These are phyloP conservation scores for Lamprologus lemairii DNA, from an alignment of 2,113 vertebrate genomes.

Conservation along the genomic window DNA sequence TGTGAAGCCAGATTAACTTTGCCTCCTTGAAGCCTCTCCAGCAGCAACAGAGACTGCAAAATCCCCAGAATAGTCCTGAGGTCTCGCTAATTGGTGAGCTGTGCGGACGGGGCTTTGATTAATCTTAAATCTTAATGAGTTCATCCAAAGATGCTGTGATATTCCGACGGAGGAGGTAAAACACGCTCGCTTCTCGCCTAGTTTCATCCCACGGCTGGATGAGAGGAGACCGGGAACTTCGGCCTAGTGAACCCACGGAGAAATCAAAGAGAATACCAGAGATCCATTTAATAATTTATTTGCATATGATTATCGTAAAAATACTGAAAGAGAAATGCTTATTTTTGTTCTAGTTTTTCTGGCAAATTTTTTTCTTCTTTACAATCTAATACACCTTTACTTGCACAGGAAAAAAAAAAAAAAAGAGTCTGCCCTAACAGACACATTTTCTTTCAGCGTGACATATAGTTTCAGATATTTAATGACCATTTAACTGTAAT, in stretches of 20 bases:
- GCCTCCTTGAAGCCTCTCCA: slow-evolving; percentile 54
- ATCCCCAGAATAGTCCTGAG: slow-evolving; percentile 39
- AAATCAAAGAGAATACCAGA: slow-evolving; percentile 69
- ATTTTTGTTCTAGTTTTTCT: slow-evolving; percentile 58
- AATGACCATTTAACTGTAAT: slow-evolving; percentile 30
- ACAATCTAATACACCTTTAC: slow-evolving; percentile 67
- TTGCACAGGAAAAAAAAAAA: slow-evolving; percentile 52
- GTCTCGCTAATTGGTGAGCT: slow-evolving; percentile 52
- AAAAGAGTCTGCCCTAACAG: slow-evolving; percentile 41
- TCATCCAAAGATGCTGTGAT: slow-evolving; percentile 44
- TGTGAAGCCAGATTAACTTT: slow-evolving; percentile 47
- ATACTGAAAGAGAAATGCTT: slow-evolving; percentile 70
- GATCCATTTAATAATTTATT: slow-evolving; percentile 71
- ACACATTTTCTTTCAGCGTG: slow-evolving; percentile 52
- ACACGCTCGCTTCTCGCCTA: slow-evolving; percentile 24
- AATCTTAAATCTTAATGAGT: slow-evolving; percentile 60
- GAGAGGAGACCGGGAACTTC: slow-evolving; percentile 43
- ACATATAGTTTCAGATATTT: slow-evolving; percentile 50
- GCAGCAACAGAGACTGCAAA: slow-evolving; percentile 28
- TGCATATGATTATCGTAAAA: slow-evolving; percentile 75
- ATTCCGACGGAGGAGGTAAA: slow-evolving; percentile 50
- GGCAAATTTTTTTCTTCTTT: slow-evolving; percentile 16
- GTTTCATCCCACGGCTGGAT: slow-evolving; percentile 40
- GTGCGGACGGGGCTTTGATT: slow-evolving; percentile 44
- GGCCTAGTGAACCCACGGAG: slow-evolving; percentile 41